These are phyloP conservation scores for Amblyteles armatorius DNA, from an alignment of 2,888 invertebrate genomes.

Conservation along the genomic window DNA sequence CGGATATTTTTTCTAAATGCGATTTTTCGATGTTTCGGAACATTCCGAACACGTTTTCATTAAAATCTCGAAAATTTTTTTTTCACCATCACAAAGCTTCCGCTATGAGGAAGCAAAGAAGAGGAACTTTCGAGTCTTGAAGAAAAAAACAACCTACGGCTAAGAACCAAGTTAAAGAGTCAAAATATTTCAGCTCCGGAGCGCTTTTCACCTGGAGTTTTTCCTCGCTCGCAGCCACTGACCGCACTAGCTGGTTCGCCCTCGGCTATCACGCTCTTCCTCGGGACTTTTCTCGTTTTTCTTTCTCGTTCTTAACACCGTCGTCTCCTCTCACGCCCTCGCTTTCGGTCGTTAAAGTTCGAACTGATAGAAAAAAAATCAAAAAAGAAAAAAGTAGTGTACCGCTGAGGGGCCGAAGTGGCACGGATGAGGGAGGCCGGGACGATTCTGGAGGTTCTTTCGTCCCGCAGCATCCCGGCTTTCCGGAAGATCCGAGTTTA, in stretches of 20 bases:
- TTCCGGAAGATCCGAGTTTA: constrained; percentile 42
- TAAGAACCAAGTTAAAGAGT: not conserved
- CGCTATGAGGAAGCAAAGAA: no score
- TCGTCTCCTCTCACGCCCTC: constrained; percentile 21
- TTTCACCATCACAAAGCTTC: no score
- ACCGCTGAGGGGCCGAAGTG: not conserved
- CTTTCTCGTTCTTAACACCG: constrained; percentile 17
- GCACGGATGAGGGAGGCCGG: not conserved
- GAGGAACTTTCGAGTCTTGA: not conserved
- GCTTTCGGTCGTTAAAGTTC: constrained; percentile 32
- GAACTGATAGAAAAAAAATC: constrained; percentile 8
- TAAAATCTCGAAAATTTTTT: no score
- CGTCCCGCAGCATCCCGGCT: constrained; percentile 12
- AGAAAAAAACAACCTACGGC: not conserved
- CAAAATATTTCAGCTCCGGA: not conserved
- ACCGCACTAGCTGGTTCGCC: not conserved
- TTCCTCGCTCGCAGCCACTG: constrained; percentile 3
- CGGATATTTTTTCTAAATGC: no score
- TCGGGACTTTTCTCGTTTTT: constrained; percentile 7
- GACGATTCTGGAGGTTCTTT: constrained; percentile 28
- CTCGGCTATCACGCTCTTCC: constrained; percentile 3
- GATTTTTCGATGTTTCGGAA: no score
- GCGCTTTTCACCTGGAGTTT: constrained; percentile 26
- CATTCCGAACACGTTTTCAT: no score
- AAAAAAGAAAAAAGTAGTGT: constrained; percentile 2